Evolutionary conservation across 2,797 vertebrate species (phyloP).

Genomic region (Euphonia xanthogaster): DNA sequence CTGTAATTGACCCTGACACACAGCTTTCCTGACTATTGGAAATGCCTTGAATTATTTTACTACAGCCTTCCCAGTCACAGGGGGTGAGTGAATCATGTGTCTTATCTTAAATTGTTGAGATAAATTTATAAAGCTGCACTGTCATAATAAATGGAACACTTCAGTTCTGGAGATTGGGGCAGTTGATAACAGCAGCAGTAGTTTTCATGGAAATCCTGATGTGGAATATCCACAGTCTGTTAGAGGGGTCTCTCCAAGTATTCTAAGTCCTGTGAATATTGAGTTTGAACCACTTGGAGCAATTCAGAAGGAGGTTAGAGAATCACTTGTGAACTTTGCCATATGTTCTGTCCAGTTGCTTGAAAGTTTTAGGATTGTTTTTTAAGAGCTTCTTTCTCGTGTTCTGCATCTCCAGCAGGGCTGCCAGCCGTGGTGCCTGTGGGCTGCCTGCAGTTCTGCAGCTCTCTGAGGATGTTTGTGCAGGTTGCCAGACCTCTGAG

Average conservation of each 20-base stretch:
- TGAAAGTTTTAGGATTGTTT: neutral
- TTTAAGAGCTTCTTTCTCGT: neutral
- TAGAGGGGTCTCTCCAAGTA: neutral
- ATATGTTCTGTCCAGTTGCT: neutral
- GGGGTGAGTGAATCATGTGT: neutral
- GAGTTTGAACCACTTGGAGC: neutral
- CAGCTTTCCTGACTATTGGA: neutral
- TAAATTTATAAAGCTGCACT: neutral
- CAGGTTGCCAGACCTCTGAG: neutral
- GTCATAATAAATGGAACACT: neutral
- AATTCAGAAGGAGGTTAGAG: neutral
- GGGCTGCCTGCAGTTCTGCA: neutral
- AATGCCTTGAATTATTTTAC: conserved; percentile 3
- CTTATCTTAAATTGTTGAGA: neutral
- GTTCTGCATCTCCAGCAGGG: neutral
- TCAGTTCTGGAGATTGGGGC: neutral
- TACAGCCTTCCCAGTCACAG: neutral
- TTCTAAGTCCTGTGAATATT: neutral
- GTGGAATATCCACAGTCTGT: neutral
- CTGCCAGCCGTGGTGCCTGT: neutral
- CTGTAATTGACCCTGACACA: neutral
- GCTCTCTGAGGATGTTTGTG: neutral
- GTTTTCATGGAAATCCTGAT: neutral
- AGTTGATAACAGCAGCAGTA: neutral
- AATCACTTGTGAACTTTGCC: neutral